Evolutionary conservation across 2,797 vertebrate genomes (phyloP).

Genomic region (Tolypeutes matacus): DNA sequence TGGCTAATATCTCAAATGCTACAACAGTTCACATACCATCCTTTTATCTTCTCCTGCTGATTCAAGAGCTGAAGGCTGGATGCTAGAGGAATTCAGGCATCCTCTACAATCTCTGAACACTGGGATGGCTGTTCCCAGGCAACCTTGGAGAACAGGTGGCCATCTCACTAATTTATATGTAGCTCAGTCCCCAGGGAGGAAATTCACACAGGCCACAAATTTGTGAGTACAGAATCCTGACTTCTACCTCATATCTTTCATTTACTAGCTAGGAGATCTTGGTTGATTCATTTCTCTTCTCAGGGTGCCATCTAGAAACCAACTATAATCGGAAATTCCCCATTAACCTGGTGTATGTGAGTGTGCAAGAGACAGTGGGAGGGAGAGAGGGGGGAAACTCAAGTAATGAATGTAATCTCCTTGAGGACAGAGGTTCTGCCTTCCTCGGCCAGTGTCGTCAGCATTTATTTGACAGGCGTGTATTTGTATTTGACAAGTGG

Average conservation of each 20-base stretch:
- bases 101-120: accelerated
- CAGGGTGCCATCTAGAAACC: neutral
- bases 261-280: neutral
- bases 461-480: neutral
- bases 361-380: neutral
- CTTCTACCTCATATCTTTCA: neutral
- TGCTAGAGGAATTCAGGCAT: too few relatives aligned
- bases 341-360: neutral
- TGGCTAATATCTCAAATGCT: neutral
- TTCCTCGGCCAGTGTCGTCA: neutral
- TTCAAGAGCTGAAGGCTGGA: too few relatives aligned
- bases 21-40: too few relatives aligned
- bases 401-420: accelerated
- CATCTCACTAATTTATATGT: too few relatives aligned
- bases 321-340: neutral
- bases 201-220: neutral
- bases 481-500: neutral
- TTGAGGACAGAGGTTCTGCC: neutral
- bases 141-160: neutral
- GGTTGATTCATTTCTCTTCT: neutral
- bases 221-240: neutral
- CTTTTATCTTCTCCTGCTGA: neutral
- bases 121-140: accelerated
- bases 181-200: too few relatives aligned
- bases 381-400: neutral